phyloP scores from a whole-genome alignment of 2,113 vertebrate genomes.

The Pyrgilauda ruficollis region DNA sequence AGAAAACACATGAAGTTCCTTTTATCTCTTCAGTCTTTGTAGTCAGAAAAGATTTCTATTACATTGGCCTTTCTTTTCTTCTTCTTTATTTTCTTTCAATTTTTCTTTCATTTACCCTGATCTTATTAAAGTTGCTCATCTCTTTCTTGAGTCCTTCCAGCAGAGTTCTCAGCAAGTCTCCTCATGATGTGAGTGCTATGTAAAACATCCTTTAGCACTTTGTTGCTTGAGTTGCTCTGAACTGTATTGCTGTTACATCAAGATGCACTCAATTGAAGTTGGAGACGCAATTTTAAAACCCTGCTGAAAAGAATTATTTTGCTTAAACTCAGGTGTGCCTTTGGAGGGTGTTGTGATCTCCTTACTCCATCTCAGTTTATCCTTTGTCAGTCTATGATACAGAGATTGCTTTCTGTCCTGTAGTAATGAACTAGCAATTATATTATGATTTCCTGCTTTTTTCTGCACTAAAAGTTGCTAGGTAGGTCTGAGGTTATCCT shows the following conservation, averaged over 20 bases:
- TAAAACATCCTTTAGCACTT: constrained; percentile 33
- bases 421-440: background rate
- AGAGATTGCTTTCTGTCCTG: background rate
- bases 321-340: background rate
- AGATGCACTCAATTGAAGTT: background rate
- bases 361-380: background rate
- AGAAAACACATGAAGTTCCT: constrained; percentile 25
- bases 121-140: constrained; percentile 30
- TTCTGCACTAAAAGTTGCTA: background rate
- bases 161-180: constrained; percentile 17
- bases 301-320: background rate
- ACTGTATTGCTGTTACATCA: background rate
- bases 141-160: constrained; percentile 17
- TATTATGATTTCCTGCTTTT: background rate
- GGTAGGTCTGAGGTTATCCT: background rate
- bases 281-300: background rate
- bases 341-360: background rate
- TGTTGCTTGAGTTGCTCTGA: background rate
- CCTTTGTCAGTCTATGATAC: background rate
- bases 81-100: background rate
- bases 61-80: constrained; percentile 20
- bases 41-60: constrained; percentile 57
- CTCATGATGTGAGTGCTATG: background rate
- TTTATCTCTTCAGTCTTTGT: constrained; percentile 66
- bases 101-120: constrained; percentile 40